Base-by-base conservation (phyloP, 2,797 vertebrate genomes). In the Mycteria americana region DNA sequence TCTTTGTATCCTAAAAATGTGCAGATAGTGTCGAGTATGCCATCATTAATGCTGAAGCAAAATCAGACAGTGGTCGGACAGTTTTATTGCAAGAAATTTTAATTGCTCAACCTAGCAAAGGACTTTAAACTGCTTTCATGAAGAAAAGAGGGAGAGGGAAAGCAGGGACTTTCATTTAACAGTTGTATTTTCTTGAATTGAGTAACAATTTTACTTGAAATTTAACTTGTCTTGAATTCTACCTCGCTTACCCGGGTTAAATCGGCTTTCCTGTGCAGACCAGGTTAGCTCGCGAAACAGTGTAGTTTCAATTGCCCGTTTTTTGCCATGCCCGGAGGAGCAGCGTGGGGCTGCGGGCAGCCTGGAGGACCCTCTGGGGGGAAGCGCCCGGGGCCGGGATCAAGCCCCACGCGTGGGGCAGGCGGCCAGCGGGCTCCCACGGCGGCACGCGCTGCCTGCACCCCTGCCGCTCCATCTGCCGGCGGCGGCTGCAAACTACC, bases 61-160 rank as follows among this genome's bases (percentile, higher is more conserved):
- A 89, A 64, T 39, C 11, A 53, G 39, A 4, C 9, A 35, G 63
- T 0, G 0, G 11, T 11, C 0, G 0, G 83, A 9, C 11, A 39
- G 59, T 30, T 76, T 75, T 79, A 51, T 19, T 9, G 53, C 53
- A 30, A 50, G 41, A 62, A 24, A 31, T 50, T 16, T 11, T 41
- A 79, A 43, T 35, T 33, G 21, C 37, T 67, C 9, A 21, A 7
- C 0, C 6, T 8, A 18, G 39, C 21, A 39, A 53, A 70, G 63
- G 21, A 16, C 12, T 84, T 65, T 7, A 37, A 45, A 53, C 5
- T 19, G 27, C 53, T 60, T 37, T 51, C 3, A 27, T 13, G 3
- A 13, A 18, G 45, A 22, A 22, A 48, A 33, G 4, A 5, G 13
- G 3, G 4, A 5, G 17, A 25, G 15, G 35, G 14, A 19, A 50